A percentile compares a stretch with the other conserved stretches of the same genome.
Evolutionary conservation across 2,113 vertebrate species (phyloP).

Genomic region (Macquaria ambigua): DNA sequence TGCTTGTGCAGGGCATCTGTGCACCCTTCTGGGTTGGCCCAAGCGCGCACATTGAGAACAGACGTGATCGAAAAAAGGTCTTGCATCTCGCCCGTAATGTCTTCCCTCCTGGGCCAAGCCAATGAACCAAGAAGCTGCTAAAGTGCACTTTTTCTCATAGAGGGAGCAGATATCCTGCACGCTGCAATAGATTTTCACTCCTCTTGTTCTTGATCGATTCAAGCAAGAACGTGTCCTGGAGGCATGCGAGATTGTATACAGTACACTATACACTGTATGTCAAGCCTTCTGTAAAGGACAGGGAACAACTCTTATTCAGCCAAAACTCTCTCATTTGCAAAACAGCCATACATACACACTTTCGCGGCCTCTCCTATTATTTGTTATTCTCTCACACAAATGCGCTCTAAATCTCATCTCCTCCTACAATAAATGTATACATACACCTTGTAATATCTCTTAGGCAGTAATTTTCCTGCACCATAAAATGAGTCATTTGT

Average conservation of each 20-base stretch:
- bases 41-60: constrained; percentile 19
- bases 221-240: constrained; percentile 50
- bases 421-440: constrained; percentile 67
- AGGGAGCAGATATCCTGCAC: constrained; percentile 30
- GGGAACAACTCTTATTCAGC: constrained; percentile 33
- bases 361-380: constrained; percentile 39
- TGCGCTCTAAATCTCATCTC: constrained; percentile 60
- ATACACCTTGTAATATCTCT: constrained; percentile 69
- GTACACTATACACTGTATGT: constrained; percentile 23
- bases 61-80: constrained; percentile 23
- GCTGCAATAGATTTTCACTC: constrained; percentile 44
- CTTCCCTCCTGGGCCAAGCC: constrained; percentile 43
- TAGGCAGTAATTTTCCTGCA: constrained; percentile 67
- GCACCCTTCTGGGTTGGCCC: constrained; percentile 21
- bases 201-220: constrained; percentile 49
- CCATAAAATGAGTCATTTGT: constrained; percentile 76
- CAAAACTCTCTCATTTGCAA: constrained; percentile 42
- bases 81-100: constrained; percentile 30
- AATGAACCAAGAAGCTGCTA: constrained; percentile 47
- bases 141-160: constrained; percentile 53
- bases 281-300: constrained; percentile 41
- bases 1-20: constrained; percentile 26
- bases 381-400: constrained; percentile 56
- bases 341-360: constrained; percentile 28
- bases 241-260: constrained; percentile 31